Base-by-base conservation (phyloP, 2,888 invertebrate genomes). In the Junonia oenone region DNA sequence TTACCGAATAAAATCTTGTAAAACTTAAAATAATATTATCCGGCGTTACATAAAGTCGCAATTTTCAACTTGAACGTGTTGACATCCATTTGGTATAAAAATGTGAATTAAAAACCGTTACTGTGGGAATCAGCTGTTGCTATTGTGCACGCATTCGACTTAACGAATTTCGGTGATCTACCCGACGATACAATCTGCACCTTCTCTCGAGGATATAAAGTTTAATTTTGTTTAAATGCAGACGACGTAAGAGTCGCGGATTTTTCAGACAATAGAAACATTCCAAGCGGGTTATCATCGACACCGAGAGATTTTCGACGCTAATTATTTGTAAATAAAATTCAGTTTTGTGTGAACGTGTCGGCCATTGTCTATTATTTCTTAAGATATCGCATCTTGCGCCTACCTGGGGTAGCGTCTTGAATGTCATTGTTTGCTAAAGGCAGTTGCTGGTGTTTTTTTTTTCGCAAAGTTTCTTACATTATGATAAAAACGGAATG, bases 361-460 rank as follows among this genome's bases (percentile, higher is more conserved):
- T 13, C 14, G n/a, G 6, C 61, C 58, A 67, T 76, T 72, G 73
- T 75, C 62, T 58, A 26, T 54, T 57, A 64, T 78, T 82, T 82
- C 86, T 85, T 83, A 85, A 84, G 85, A 79, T 76, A 76, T 78
- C 73, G 75, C 84, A 86, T 88, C 86, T 88, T 87, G 79, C 78
- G 67, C 70, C 71, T 86, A 89, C 89, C 89, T 88, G 88, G 68
- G 68, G 68, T 45, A 66, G 51, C 65, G 68, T 71, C 68, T 71
- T 71, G 63, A 58, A 61, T 65, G 63, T 62, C 68, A 72, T 83
- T 83, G 80, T 83, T 72, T 65, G 68, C 33, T 49, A 60, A 61
- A 53, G 49, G 66, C 72, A 70, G 74, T 74, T 68, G 67, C 62
- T 68, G 67, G 62, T 64, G 61, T 72, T 81, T 80, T 77, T 76